A percentile compares a stretch with the other conserved stretches of the same genome.
Conservation (phyloP, 2,113 vertebrate genomes). For the Puffinus mauretanicus region DNA sequence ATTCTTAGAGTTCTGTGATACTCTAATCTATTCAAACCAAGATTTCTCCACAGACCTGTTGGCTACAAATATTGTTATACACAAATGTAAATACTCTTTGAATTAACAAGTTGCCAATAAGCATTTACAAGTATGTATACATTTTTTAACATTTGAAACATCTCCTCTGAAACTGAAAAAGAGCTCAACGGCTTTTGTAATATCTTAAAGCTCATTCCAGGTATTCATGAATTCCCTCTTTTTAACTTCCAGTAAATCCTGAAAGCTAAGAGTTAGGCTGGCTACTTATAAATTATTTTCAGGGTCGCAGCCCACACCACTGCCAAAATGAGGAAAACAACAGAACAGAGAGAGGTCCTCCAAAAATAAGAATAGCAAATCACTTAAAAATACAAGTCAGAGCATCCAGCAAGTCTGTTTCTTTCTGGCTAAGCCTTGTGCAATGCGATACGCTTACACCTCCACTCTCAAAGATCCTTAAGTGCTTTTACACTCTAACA, state of each 20-base stretch:
- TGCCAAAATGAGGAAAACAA: constrained; percentile 20
- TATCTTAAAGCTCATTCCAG: not conserved
- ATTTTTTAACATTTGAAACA: not conserved
- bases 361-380: not conserved
- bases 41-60: not conserved
- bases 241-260: not conserved
- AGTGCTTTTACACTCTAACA: not conserved
- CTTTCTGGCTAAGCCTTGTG: not conserved
- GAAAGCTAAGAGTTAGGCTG: not conserved
- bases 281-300: not conserved
- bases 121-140: not conserved
- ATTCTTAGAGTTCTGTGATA: not conserved
- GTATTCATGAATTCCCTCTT: not conserved
- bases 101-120: not conserved
- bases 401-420: not conserved
- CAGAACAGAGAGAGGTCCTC: not conserved
- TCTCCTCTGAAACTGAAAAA: not conserved
- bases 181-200: not conserved
- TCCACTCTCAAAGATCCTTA: not conserved
- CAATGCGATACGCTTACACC: not conserved
- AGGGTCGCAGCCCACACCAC: not conserved
- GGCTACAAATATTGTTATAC: not conserved
- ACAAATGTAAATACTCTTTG: not conserved
- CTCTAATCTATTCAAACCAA: not conserved
- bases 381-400: not conserved